phyloP scores from a whole-genome alignment of 2,888 invertebrate genomes.

The Horisme vitalbata region DNA sequence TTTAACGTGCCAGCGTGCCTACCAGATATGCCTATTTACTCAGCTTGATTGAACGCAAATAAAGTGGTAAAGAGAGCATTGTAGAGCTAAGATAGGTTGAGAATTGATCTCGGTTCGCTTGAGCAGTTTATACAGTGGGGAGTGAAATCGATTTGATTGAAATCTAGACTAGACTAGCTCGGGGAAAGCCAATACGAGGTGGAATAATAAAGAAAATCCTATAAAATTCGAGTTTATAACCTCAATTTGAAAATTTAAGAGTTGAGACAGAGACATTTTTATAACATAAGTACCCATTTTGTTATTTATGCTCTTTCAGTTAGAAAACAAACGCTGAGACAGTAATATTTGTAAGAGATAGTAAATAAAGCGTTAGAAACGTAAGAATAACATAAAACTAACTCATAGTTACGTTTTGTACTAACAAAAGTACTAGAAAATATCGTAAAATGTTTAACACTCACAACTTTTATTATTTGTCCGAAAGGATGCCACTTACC shows the following conservation, averaged over 20 bases:
- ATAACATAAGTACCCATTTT: too few species aligned
- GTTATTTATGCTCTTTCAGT: too few species aligned
- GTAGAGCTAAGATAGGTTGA: conserved; percentile 50
- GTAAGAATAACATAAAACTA: background rate
- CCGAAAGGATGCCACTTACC: conserved; percentile 24
- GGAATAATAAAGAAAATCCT: conserved; percentile 56
- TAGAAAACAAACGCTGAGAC: too few species aligned
- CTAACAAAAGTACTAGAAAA: conserved; percentile 1
- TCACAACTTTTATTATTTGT: conserved; percentile 26
- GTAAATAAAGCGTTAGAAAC: background rate
- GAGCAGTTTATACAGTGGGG: conserved; percentile 51
- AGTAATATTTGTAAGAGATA: background rate
- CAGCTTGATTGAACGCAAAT: conserved; percentile 55
- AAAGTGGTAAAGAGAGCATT: conserved; percentile 59
- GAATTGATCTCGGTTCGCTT: conserved; percentile 54
- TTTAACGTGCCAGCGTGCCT: conserved; percentile 21
- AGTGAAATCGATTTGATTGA: conserved; percentile 62
- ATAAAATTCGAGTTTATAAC: conserved; percentile 7
- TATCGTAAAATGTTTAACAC: conserved; percentile 1
- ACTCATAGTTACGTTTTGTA: too few species aligned
- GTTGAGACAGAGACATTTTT: background rate
- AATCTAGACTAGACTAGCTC: conserved; percentile 55
- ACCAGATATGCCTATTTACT: conserved; percentile 39
- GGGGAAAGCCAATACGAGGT: conserved; percentile 42
- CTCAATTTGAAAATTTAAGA: background rate